phyloP scores from a whole-genome alignment of 2,888 invertebrate species.

The Catonia carolina region DNA sequence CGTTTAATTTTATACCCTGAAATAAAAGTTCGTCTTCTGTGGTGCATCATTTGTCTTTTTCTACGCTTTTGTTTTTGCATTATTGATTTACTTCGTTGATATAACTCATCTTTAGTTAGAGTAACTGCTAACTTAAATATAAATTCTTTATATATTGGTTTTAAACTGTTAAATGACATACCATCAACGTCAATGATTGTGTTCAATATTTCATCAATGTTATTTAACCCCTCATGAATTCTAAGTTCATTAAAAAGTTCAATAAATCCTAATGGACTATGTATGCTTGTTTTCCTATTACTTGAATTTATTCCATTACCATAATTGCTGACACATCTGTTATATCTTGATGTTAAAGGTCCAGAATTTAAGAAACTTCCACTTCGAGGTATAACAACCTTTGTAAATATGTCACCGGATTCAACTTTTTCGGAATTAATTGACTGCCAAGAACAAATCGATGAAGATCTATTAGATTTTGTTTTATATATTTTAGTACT shows the following conservation, averaged over 20 bases:
- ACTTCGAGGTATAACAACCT: conserved; percentile 77
- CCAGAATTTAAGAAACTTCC: conserved; percentile 80
- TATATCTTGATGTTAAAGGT: conserved; percentile 26
- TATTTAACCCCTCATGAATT: conserved; percentile 79
- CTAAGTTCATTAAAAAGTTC: conserved; percentile 82
- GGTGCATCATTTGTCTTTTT: conserved; percentile 47
- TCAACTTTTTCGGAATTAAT: conserved; percentile 17
- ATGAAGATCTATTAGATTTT: background rate
- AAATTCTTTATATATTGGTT: conserved; percentile 87
- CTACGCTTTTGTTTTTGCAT: conserved; percentile 79
- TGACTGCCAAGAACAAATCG: no score
- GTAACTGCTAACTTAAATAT: conserved; percentile 79
- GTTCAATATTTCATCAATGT: conserved; percentile 78
- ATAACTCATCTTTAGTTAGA: conserved; percentile 85
- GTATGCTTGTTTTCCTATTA: conserved; percentile 47
- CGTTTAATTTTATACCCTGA: conserved; percentile 54
- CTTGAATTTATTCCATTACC: conserved; percentile 15
- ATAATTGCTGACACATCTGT: conserved; percentile 15
- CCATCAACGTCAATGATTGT: conserved; percentile 87
- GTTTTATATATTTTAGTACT: background rate
- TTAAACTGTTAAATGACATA: conserved; percentile 88
- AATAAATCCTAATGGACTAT: conserved; percentile 77
- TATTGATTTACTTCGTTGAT: conserved; percentile 80
- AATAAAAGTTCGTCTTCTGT: conserved; percentile 53
- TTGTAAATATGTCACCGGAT: conserved; percentile 66